A percentile compares a stretch with the other conserved stretches of the same genome.
phyloP scores from a whole-genome alignment of 2,113 vertebrate genomes.

The Rhinopithecus roxellana region DNA sequence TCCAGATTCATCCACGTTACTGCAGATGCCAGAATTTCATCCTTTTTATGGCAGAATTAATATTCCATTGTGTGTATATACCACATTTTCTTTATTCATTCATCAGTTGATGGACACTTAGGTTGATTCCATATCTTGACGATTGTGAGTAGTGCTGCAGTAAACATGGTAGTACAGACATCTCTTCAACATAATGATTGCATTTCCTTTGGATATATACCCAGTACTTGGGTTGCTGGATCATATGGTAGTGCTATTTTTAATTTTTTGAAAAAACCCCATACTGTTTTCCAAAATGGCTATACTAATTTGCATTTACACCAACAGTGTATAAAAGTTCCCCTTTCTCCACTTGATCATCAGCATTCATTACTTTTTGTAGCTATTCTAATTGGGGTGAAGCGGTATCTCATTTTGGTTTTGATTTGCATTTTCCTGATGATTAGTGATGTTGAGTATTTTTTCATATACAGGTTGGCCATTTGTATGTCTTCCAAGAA shows the following conservation, averaged over 20 bases:
- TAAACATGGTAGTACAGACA: background rate
- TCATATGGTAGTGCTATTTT: background rate
- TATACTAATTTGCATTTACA: background rate
- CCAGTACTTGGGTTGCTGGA: background rate
- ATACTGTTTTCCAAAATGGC: background rate
- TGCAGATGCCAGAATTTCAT: background rate
- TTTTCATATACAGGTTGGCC: background rate
- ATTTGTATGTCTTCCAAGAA: background rate
- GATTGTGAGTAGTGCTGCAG: background rate
- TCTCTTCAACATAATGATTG: background rate
- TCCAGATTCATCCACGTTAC: background rate
- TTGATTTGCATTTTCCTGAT: background rate
- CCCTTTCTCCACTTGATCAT: background rate
- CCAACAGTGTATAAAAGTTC: background rate
- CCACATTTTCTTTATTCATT: background rate
- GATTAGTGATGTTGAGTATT: background rate
- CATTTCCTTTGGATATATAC: background rate
- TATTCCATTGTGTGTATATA: background rate
- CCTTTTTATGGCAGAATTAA: background rate
- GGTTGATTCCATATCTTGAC: background rate
- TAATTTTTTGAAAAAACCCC: background rate
- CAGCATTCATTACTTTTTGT: background rate
- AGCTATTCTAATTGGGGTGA: background rate
- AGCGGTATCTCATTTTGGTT: background rate
- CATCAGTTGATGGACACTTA: background rate